Conservation (phyloP, 2,888 invertebrate species). For the Syritta pipiens region DNA sequence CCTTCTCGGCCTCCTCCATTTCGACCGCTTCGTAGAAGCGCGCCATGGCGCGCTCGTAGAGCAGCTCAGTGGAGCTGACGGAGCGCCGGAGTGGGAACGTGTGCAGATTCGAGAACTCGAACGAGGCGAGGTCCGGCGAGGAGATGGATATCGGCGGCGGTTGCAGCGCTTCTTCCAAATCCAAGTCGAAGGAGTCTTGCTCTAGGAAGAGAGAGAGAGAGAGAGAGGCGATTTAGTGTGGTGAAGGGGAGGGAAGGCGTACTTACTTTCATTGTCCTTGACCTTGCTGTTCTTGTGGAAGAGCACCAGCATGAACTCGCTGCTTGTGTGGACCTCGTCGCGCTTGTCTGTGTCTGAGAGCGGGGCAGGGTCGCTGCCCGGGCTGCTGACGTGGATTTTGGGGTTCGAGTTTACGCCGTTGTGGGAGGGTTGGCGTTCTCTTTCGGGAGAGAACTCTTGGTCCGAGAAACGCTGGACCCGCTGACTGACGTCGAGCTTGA, state of each 20-base stretch:
- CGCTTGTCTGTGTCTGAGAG: slow-evolving; percentile 74
- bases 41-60: slow-evolving; percentile 90
- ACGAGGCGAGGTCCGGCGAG: slow-evolving; percentile 87
- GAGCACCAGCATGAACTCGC: slow-evolving; percentile 89
- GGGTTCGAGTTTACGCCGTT: slow-evolving; percentile 70
- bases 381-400: slow-evolving; percentile 76
- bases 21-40: slow-evolving; percentile 89
- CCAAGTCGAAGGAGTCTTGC: slow-evolving; percentile 83
- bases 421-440: slow-evolving; percentile 15
- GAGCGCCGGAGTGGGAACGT: slow-evolving; percentile 83
- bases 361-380: slow-evolving; percentile 66
- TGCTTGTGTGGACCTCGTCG: slow-evolving; percentile 83
- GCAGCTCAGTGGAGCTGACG: slow-evolving; percentile 89
- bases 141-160: slow-evolving; percentile 91
- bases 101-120: slow-evolving; percentile 81
- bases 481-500: slow-evolving; percentile 74
- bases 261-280: slow-evolving; percentile 80
- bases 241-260: background rate
- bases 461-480: slow-evolving; percentile 73
- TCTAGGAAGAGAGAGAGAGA: slow-evolving; percentile 73
- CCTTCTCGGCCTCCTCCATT: slow-evolving; percentile 85
- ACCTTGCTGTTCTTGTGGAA: slow-evolving; percentile 82
- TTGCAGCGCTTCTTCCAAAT: slow-evolving; percentile 84
- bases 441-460: slow-evolving; percentile 72
- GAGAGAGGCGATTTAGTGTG: slow-evolving; percentile 14